Base-by-base conservation (phyloP, 2,888 invertebrate genomes). In the Spilosoma lubricipeda region DNA sequence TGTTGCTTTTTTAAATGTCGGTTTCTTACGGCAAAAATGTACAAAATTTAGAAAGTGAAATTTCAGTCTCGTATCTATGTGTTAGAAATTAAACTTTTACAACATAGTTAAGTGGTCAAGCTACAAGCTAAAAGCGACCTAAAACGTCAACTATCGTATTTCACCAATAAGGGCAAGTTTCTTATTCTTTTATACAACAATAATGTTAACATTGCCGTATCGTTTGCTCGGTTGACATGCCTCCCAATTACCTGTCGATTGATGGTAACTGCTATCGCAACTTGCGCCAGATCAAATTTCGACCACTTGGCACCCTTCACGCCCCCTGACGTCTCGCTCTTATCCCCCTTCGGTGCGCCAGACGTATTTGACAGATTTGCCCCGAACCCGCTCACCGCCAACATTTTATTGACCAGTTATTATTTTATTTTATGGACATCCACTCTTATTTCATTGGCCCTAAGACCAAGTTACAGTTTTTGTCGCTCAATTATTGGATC, bases 381-480 rank as follows among this genome's bases (percentile, higher is more conserved):
- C 88, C 90, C 89, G 86, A 90, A 89, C 88, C 89, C 88, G 83
- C 78, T 74, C 87, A 82, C 88, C 84, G 82, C 83, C 89, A 91
- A 90, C 91, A 92, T 94, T 95, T 95, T 95, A 95, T 95, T 94
- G 94, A 92, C 92, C 93, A 91, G 92, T 94, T 95, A 95, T 95
- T 95, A 95, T 95, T 95, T 95, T 92, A 95, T 95, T 95, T 95
- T 95, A 95, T 95, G 90, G 92, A 91, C 93, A 92, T 90, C 91
- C 91, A 93, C 94, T 95, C 94, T 91, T 94, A 94, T 95, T 95
- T 95, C 94, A 95, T 93, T 90, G 94, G 91, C 88, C 86, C 90
- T 92, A 90, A 92, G 92, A 90, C 84, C 88, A 88, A 91, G 90
- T 94, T 92, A 93, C 91, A 91, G 91, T 92, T 93, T 94, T 93